Conservation (phyloP, 2,113 vertebrate genomes). For the Lonchura striata region DNA sequence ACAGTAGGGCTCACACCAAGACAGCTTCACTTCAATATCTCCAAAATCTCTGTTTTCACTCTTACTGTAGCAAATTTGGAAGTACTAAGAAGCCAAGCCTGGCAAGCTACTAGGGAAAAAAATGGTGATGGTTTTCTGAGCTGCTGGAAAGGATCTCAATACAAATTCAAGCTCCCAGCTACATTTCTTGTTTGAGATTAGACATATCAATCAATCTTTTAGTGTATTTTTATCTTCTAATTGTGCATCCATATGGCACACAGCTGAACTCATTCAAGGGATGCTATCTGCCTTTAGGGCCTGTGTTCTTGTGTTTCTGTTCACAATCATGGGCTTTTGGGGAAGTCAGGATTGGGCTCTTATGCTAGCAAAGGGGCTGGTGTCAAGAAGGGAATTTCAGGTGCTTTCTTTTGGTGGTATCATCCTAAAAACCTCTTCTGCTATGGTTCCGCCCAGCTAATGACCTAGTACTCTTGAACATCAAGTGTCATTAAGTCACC, state of each 20-base stretch:
- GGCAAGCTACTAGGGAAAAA: neutral
- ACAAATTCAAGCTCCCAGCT: neutral
- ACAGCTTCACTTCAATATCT: neutral
- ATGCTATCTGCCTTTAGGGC: neutral
- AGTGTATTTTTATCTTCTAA: neutral
- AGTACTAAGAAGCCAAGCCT: neutral
- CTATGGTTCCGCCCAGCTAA: neutral
- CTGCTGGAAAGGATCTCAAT: neutral
- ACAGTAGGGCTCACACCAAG: neutral
- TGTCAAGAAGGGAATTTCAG: neutral
- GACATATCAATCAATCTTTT: neutral
- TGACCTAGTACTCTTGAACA: neutral
- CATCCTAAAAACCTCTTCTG: neutral
- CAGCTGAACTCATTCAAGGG: neutral
- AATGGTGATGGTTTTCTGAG: neutral
- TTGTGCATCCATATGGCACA: neutral
- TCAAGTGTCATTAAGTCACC: fast-evolving
- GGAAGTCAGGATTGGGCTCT: neutral
- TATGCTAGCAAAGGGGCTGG: neutral
- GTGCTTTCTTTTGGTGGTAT: neutral
- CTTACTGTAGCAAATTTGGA: neutral
- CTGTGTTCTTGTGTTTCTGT: neutral
- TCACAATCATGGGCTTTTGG: neutral
- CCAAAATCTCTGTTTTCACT: neutral
- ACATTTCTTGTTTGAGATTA: neutral